A percentile compares a stretch with the other conserved stretches of the same genome.
phyloP scores from a whole-genome alignment of 2,113 vertebrate genomes.

The Heterotilapia buettikoferi region DNA sequence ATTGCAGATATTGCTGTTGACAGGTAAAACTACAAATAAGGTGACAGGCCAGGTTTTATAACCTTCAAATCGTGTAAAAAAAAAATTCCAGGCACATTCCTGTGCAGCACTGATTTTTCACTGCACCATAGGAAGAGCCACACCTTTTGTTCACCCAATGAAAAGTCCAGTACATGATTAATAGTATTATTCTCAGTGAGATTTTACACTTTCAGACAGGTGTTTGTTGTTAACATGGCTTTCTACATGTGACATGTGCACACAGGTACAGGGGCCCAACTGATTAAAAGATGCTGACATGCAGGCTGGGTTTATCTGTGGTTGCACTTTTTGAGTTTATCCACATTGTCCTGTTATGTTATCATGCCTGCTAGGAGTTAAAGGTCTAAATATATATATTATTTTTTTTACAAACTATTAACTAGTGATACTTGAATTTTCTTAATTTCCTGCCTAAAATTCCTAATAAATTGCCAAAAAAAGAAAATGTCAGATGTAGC shows the following conservation, averaged over 20 bases:
- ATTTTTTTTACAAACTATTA: neutral
- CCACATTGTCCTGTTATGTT: neutral
- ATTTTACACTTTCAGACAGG: neutral
- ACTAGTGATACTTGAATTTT: neutral
- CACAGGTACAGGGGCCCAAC: neutral
- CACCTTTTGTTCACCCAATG: neutral
- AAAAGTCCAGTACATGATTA: neutral
- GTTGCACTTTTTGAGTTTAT: neutral
- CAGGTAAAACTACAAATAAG: neutral
- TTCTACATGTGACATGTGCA: neutral
- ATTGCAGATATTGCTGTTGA: neutral
- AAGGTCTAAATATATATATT: neutral
- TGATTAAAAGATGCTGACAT: neutral
- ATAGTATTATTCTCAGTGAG: neutral
- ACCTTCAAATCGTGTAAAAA: neutral
- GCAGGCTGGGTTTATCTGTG: neutral
- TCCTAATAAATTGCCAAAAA: neutral
- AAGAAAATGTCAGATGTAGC: neutral
- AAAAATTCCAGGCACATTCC: neutral
- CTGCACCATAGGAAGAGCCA: neutral
- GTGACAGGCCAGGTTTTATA: neutral
- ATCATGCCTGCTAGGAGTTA: neutral
- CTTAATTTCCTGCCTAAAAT: neutral
- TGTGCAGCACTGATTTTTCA: neutral
- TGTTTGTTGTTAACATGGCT: neutral